Evolutionary conservation across 2,888 invertebrate genomes (phyloP).

Genomic region (Agapostemon virescens): DNA sequence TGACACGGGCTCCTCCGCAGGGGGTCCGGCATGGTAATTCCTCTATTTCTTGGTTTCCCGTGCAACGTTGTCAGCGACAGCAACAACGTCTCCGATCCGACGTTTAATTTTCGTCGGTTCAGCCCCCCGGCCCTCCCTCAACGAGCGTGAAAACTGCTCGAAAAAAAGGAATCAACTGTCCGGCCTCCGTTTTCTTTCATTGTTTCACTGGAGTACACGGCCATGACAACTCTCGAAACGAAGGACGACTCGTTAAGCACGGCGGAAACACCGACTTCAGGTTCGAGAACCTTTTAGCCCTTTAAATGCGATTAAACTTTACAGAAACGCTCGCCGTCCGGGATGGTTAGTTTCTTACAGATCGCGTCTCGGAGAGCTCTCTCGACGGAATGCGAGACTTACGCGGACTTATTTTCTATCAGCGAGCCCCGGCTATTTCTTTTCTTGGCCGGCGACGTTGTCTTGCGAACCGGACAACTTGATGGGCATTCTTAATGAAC

Average conservation of each 20-base stretch:
- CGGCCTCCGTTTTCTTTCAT: conserved; percentile 14
- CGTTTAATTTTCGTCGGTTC: conserved; percentile 72
- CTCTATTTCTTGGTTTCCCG: conserved; percentile 58
- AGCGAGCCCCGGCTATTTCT: neutral
- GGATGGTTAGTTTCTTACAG: conserved; percentile 5
- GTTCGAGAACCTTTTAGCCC: neutral
- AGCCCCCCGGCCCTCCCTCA: conserved; percentile 42
- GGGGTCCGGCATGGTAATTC: conserved; percentile 69
- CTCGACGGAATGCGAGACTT: neutral
- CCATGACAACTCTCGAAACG: conserved; percentile 3
- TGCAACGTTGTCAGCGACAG: conserved; percentile 69
- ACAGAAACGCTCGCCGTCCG: conserved; percentile 2
- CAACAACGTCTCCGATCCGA: conserved; percentile 71
- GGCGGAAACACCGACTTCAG: neutral
- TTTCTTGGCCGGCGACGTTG: neutral
- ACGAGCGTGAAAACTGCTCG: conserved; percentile 7
- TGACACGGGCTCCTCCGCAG: conserved; percentile 5
- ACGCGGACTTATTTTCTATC: conserved; percentile 19
- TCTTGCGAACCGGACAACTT: neutral
- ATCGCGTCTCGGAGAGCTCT: neutral
- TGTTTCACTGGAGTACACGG: conserved; percentile 36
- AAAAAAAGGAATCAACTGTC: conserved; percentile 38
- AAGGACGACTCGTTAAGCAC: conserved; percentile 34
- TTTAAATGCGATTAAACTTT: conserved; percentile 35
- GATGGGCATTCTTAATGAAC: conserved; percentile 5